These are phyloP conservation scores for Myrmecophaga tridactyla DNA, from an alignment of 2,113 vertebrate genomes.

Conservation along the genomic window DNA sequence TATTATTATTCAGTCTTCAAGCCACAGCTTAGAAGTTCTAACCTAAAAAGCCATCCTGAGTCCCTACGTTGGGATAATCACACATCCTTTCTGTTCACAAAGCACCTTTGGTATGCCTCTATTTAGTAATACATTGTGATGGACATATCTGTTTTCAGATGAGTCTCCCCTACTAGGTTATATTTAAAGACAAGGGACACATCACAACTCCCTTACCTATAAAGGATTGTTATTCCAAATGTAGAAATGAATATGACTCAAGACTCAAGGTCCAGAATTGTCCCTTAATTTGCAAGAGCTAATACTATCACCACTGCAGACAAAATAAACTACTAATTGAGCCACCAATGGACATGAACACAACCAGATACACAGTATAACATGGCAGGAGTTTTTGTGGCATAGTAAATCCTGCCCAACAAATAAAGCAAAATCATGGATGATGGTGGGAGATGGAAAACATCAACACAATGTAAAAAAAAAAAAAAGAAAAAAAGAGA, in stretches of 20 bases:
- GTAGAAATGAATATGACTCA: not conserved
- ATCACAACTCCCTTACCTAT: not conserved
- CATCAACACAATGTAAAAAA: too few relatives aligned
- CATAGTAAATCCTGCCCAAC: not conserved
- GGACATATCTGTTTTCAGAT: not conserved
- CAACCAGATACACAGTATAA: too few relatives aligned
- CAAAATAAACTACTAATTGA: not conserved
- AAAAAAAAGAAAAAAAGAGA: not conserved
- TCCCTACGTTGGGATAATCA: not conserved
- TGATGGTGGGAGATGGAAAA: not conserved
- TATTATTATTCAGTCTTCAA: not conserved
- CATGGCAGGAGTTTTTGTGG: not conserved
- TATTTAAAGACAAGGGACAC: not conserved
- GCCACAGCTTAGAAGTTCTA: too few relatives aligned
- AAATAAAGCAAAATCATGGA: not conserved
- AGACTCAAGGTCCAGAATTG: not conserved
- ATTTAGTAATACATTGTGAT: not conserved
- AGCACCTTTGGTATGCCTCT: not conserved
- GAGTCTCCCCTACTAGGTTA: not conserved
- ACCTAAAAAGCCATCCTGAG: not conserved
- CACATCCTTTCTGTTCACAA: not conserved
- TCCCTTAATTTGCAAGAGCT: not conserved
- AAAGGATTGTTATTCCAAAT: not conserved
- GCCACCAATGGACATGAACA: not conserved
- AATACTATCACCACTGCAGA: not conserved